These are phyloP conservation scores for Eidolon helvum DNA, from an alignment of 2,113 vertebrate genomes.

Conservation along the genomic window DNA sequence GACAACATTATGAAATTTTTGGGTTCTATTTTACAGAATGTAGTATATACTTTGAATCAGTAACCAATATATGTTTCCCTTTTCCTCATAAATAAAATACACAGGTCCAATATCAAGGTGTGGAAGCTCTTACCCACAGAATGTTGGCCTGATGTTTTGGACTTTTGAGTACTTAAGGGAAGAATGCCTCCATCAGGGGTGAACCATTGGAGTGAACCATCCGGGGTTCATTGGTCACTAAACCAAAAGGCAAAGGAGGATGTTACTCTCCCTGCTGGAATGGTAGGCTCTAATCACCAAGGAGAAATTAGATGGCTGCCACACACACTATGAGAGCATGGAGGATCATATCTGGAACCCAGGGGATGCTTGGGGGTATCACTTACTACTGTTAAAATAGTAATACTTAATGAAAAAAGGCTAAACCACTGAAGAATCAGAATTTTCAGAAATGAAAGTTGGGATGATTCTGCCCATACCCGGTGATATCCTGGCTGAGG, in stretches of 20 bases:
- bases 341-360: neutral
- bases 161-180: neutral
- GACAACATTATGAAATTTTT: neutral
- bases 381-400: neutral
- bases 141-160: neutral
- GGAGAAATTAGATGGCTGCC: neutral
- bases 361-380: neutral
- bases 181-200: neutral
- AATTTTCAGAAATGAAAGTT: neutral
- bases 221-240: neutral
- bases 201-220: neutral
- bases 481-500: neutral
- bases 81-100: neutral
- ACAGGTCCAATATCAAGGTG: neutral
- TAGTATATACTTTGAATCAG: neutral
- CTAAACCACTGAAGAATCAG: neutral
- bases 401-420: neutral
- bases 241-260: neutral
- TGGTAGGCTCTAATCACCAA: neutral
- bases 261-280: neutral
- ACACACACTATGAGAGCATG: neutral
- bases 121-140: neutral
- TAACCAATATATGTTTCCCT: neutral
- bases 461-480: neutral
- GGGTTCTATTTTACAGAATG: neutral